phyloP scores from a whole-genome alignment of 2,797 vertebrate species.

The Sebastes hubbsi region DNA sequence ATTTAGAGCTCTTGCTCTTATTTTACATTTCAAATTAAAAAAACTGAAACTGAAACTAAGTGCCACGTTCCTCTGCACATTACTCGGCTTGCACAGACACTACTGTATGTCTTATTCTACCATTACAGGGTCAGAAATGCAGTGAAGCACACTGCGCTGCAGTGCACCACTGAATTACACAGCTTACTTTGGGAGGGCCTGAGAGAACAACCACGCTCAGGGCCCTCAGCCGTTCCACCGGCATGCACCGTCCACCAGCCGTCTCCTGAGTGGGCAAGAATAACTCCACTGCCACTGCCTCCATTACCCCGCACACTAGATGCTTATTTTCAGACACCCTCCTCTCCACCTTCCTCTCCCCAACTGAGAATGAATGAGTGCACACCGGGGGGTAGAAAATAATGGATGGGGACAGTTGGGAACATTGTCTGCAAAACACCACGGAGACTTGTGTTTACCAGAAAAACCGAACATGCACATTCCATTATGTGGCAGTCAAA shows the following conservation, averaged over 20 bases:
- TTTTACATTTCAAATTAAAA: constrained; percentile 3
- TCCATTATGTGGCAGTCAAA: constrained; percentile 57
- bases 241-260: constrained; percentile 23
- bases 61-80: not conserved
- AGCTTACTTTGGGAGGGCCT: constrained; percentile 33
- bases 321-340: constrained; percentile 56
- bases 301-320: constrained; percentile 53
- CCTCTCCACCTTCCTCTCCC: constrained; percentile 44
- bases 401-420: constrained; percentile 66
- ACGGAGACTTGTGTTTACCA: constrained; percentile 61
- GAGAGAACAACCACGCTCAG: constrained; percentile 20
- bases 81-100: not conserved
- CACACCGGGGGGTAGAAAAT: constrained; percentile 56
- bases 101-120: constrained; percentile 12
- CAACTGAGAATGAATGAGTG: constrained; percentile 62
- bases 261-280: constrained; percentile 54
- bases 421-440: constrained; percentile 63
- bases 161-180: constrained; percentile 52
- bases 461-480: constrained; percentile 58
- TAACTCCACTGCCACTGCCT: constrained; percentile 48
- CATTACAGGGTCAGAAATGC: constrained; percentile 35
- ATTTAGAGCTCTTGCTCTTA: not conserved
- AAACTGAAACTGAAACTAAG: not conserved
- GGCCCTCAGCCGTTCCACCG: constrained; percentile 31
- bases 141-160: constrained; percentile 44